A percentile compares a stretch with the other conserved stretches of the same genome.
phyloP scores from a whole-genome alignment of 2,888 invertebrate genomes.

The Drosophila melanocephala region DNA sequence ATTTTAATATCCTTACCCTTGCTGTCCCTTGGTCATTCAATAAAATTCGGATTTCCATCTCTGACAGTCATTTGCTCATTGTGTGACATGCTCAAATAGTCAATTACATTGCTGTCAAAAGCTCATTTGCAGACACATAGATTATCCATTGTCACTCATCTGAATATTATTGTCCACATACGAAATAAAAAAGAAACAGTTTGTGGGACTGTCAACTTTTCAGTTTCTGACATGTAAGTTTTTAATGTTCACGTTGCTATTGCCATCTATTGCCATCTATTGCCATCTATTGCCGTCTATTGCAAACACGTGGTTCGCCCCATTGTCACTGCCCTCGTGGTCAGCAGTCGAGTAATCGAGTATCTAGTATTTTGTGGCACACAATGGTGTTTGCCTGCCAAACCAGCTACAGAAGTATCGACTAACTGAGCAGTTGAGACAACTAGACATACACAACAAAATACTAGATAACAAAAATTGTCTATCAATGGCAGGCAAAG shows the following conservation, averaged over 20 bases:
- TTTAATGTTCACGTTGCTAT: constrained; percentile 9
- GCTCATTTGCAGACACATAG: not conserved
- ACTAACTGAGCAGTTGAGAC: constrained; percentile 42
- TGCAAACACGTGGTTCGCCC: constrained; percentile 11
- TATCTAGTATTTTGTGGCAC: constrained; percentile 4
- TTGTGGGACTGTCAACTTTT: constrained; percentile 12
- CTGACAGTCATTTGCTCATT: not conserved
- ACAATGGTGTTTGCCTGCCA: constrained; percentile 17
- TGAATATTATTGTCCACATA: not conserved
- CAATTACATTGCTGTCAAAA: constrained; percentile 11
- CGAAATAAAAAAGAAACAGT: not conserved
- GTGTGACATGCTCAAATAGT: constrained; percentile 2
- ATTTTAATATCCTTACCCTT: not conserved
- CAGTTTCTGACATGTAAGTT: constrained; percentile 11
- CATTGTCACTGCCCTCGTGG: constrained; percentile 26
- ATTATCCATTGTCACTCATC: constrained; percentile 9
- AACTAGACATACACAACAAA: constrained; percentile 15
- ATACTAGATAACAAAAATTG: constrained; percentile 58
- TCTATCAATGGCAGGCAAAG: constrained; percentile 52
- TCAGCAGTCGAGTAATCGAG: constrained; percentile 8
- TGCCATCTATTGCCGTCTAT: constrained; percentile 5
- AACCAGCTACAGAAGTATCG: constrained; percentile 23
- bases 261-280: not conserved
- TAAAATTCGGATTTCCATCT: not conserved
- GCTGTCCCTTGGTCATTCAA: not conserved